Percentiles rank a stretch among this genome's conserved stretches.
Evolutionary conservation across 2,113 vertebrate genomes (phyloP).

Genomic region (Phalacrocorax carbo): DNA sequence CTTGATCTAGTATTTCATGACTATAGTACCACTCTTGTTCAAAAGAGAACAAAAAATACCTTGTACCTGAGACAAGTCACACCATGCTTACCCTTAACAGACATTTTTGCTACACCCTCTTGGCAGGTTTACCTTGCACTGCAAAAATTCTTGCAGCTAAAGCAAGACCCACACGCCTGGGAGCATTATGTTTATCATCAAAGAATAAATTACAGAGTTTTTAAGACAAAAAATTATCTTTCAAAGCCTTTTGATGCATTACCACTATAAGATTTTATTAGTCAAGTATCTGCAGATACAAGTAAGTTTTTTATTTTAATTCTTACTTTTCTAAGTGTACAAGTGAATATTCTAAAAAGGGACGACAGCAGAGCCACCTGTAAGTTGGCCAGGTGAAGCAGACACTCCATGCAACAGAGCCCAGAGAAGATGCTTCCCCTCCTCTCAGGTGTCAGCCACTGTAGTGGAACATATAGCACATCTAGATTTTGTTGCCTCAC

Average conservation of each 20-base stretch:
- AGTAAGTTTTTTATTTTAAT: neutral
- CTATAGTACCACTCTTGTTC: constrained; percentile 6
- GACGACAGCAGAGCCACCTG: neutral
- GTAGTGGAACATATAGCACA: neutral
- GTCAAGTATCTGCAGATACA: neutral
- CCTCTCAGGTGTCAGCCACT: neutral
- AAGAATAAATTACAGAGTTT: neutral
- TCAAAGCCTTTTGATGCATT: neutral
- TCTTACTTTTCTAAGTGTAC: neutral
- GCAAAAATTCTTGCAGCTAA: neutral
- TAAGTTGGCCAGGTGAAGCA: neutral
- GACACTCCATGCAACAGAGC: neutral
- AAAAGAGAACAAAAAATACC: constrained; percentile 22
- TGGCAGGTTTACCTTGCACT: neutral
- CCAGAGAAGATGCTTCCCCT: neutral
- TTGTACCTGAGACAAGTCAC: neutral
- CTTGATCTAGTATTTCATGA: constrained; percentile 3
- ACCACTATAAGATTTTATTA: neutral
- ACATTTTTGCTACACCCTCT: neutral
- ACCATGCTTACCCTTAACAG: neutral
- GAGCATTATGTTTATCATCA: neutral
- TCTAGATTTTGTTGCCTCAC: neutral
- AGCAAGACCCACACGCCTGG: neutral
- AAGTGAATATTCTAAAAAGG: neutral
- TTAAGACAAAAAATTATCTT: neutral